Evolutionary conservation across 2,113 vertebrate genomes (phyloP), one percentile per base, ranked within the genome.

Genomic region (Rhagologus leucostigma): DNA sequence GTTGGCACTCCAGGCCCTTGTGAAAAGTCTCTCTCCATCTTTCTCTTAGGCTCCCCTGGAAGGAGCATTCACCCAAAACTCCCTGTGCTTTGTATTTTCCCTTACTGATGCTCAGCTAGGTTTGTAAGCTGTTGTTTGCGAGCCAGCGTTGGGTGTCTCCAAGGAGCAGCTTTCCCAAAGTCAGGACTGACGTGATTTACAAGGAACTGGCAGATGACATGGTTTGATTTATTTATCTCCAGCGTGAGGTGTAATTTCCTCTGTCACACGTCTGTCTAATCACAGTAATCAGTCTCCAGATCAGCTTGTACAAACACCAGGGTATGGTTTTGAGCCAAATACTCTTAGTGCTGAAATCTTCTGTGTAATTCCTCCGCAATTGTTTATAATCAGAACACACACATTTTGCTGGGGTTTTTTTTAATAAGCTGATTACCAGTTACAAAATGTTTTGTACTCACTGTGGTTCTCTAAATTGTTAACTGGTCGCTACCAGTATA

Each of bases 341-440:
- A 57, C 81, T 94, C 88, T 60, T 78, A 46, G 41, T 85, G 88
- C 93, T 85, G 92, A 96, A 86, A 55, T 81, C 78, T 96, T 94
- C 91, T 92, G 33, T 95, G 89, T 95, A 93, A 90, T 97, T 95
- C 94, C 88, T 33, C 82, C 1, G 5, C 96, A 46, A 89, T 96
- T 96, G 96, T 95, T 97, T 92, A 95, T 96, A 98, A 97, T 97
- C 96, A 96, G 96, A 97, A 96, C 96, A 91, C 96, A 96, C 85
- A 93, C 94, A 87, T 96, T 97, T 97, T 94, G 63, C 96, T 86
- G 87, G 82, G 87, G 80, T 52, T 97, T 98, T 78, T 83, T 84
- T 98, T 96, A 98, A 98, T 98, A 97, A 97, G 97, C 96, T 98
- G 98, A 98, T 98, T 97, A 98, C 97, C 95, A 97, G 96, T 98